Conservation (phyloP, 2,113 vertebrate genomes). For the Pithys albifrons region DNA sequence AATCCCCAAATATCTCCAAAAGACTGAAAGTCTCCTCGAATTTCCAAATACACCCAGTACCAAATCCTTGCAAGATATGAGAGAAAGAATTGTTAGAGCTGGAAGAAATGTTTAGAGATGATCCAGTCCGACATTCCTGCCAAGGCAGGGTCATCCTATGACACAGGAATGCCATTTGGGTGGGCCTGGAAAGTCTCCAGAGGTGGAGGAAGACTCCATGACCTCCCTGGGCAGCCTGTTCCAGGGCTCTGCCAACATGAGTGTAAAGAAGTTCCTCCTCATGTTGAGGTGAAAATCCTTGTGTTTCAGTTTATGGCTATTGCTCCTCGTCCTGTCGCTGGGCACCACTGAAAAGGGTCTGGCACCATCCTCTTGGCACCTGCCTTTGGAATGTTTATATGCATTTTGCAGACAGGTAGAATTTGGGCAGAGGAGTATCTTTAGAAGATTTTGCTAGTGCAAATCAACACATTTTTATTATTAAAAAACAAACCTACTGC, state of each 20-base stretch:
- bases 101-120: neutral
- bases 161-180: accelerated
- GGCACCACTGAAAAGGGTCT: neutral
- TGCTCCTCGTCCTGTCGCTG: too few species aligned
- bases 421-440: neutral
- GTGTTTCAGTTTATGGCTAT: accelerated
- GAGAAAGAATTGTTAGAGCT: neutral
- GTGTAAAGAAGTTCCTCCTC: neutral
- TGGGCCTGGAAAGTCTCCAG: neutral
- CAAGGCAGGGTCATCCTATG: neutral
- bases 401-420: neutral
- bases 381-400: neutral
- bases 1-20: neutral
- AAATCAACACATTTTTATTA: accelerated
- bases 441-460: neutral
- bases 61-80: accelerated
- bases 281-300: neutral
- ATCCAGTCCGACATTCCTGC: too few species aligned
- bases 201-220: accelerated
- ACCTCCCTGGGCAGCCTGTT: neutral
- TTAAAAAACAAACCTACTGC: accelerated
- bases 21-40: neutral
- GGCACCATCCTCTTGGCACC: neutral
- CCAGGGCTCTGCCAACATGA: neutral
- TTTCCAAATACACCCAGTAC: neutral